These are phyloP conservation scores for Passer montanus DNA, from an alignment of 2,113 vertebrate species.

Conservation along the genomic window DNA sequence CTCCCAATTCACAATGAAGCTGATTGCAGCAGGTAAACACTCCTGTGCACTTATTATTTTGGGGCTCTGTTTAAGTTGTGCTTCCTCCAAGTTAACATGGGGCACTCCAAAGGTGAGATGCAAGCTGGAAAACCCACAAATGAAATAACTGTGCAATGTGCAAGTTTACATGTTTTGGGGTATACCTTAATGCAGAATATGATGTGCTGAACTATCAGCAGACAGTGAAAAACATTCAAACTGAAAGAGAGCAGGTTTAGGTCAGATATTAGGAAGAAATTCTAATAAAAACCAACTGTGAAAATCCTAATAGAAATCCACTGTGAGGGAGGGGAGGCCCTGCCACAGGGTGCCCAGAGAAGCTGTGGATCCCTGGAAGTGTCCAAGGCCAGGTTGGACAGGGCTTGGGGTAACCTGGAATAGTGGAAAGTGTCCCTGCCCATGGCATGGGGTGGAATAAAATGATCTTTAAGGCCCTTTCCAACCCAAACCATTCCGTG, in stretches of 20 bases:
- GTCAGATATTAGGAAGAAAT: background rate
- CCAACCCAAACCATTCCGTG: fast-evolving
- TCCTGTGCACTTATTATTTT: background rate
- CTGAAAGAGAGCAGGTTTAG: background rate
- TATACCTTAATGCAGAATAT: background rate
- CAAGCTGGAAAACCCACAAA: background rate
- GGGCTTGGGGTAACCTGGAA: background rate
- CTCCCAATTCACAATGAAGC: background rate
- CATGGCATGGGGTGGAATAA: background rate
- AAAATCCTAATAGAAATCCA: background rate
- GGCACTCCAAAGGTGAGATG: background rate
- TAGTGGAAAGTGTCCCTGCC: background rate
- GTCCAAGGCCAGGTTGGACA: fast-evolving
- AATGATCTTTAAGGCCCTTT: background rate
- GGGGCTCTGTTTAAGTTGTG: background rate
- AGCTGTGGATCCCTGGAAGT: background rate
- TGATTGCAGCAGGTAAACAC: background rate
- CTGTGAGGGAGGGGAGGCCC: background rate
- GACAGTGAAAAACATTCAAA: background rate
- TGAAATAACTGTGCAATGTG: background rate
- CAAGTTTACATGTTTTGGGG: background rate
- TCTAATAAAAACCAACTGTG: too few species aligned
- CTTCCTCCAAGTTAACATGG: background rate
- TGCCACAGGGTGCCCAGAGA: background rate
- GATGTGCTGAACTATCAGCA: background rate